A percentile compares a stretch with the other conserved stretches of the same genome.
Conservation (phyloP, 2,888 invertebrate species). For the Noctua fimbriata region DNA sequence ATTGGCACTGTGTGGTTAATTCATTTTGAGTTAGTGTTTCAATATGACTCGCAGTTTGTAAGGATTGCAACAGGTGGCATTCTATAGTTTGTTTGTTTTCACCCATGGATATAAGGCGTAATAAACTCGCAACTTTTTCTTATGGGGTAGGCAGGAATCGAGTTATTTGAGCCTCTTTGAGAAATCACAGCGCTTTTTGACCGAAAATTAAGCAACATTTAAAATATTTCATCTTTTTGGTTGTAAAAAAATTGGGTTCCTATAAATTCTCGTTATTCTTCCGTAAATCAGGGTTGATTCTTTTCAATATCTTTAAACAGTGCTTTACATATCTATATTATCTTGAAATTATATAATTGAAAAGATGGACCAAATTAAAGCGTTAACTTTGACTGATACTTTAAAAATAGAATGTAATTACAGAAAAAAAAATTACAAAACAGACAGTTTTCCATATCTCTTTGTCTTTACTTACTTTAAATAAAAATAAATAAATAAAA, state of each 20-base stretch:
- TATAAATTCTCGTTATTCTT: background rate
- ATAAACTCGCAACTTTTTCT: too few relatives aligned
- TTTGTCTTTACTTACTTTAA: background rate
- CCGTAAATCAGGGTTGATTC: background rate
- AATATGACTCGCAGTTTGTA: background rate
- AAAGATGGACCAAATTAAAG: too few relatives aligned
- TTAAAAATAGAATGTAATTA: background rate
- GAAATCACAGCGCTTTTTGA: background rate
- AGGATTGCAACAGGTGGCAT: background rate
- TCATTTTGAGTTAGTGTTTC: background rate
- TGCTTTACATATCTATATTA: too few relatives aligned
- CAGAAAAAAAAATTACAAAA: background rate
- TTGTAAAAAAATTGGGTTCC: too few relatives aligned
- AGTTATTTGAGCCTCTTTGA: background rate
- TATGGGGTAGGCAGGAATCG: too few relatives aligned
- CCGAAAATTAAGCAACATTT: background rate
- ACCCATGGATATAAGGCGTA: too few relatives aligned
- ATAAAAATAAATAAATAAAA: too few relatives aligned
- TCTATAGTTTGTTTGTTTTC: background rate
- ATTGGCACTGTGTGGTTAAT: conserved; percentile 1
- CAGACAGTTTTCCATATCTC: background rate
- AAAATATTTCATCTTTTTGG: background rate
- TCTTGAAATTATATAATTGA: too few relatives aligned
- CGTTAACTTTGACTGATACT: too few relatives aligned
- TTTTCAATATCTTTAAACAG: background rate